phyloP scores from a whole-genome alignment of 2,113 vertebrate species.

The Nanger granti region DNA sequence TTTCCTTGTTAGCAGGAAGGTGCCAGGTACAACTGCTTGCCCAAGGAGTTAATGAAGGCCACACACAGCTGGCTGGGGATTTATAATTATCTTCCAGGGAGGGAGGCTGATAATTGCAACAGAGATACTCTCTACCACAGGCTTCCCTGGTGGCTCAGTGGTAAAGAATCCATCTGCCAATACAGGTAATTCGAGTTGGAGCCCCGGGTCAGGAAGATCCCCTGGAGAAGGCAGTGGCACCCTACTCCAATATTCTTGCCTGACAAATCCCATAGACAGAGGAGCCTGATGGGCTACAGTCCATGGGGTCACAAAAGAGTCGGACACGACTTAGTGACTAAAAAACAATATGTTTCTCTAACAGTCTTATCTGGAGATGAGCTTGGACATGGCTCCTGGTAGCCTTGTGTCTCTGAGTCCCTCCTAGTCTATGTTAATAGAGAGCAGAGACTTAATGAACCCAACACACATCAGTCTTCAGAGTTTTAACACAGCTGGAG shows the following conservation, averaged over 20 bases:
- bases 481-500: neutral
- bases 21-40: too few relatives aligned
- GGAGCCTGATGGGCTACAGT: neutral
- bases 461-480: neutral
- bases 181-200: neutral
- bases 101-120: neutral
- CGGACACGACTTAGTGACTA: neutral
- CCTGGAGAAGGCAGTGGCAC: neutral
- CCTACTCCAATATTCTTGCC: neutral
- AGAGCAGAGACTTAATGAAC: neutral
- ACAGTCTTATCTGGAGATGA: neutral
- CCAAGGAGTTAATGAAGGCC: neutral
- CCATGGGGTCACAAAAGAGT: neutral
- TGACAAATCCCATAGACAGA: neutral
- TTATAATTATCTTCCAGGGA: neutral
- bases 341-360: fast-evolving
- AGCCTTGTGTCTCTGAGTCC: neutral
- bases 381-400: neutral
- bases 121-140: fast-evolving
- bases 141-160: neutral
- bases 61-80: fast-evolving
- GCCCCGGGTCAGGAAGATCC: neutral
- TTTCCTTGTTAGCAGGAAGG: neutral
- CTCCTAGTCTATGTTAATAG: neutral
- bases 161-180: neutral